Evolutionary conservation across 2,113 vertebrate genomes (phyloP), one percentile per base, ranked within the genome.

Genomic region (Centropristis striata): DNA sequence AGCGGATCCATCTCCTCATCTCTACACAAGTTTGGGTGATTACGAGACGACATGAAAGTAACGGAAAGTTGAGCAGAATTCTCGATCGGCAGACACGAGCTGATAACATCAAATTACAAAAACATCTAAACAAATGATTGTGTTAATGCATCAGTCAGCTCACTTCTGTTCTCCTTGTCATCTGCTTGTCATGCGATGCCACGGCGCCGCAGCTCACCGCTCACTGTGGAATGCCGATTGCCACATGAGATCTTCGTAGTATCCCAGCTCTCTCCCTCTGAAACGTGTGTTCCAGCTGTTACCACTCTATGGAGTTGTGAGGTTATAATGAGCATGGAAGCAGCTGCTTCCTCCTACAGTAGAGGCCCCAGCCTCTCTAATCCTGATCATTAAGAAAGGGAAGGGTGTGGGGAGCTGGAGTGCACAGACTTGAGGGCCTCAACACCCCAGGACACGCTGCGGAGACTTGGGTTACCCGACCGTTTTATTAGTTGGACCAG

Each of bases 291-390:
- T 93, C 90, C 93, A 95, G 93, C 94, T 95, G 92, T 93, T 93
- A 86, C 81, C 89, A 90, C 90, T 94, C 92, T 81, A 68, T 28
- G 69, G 90, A 91, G 90, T 88, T 93, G 91, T 90, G 89, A 91
- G 87, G 86, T 93, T 90, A 90, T 95, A 94, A 95, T 94, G 92
- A 94, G 90, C 91, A 91, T 94, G 86, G 90, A 89, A 88, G 90
- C 95, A 95, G 94, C 92, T 94, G 94, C 92, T 94, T 95, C 93
- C 93, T 92, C 87, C 92, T 93, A 91, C 90, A 91, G 92, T 93
- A 92, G 87, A 94, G 90, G 91, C 91, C 89, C 88, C 81, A 82
- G 89, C 86, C 86, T 81, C 72, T 91, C 93, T 94, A 95, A 95
- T 95, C 94, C 92, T 72, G 80, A 92, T 94, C 91, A 95, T 95